Evolutionary conservation across 2,888 invertebrate genomes (phyloP).

Genomic region (Bruchidius siliquastri): DNA sequence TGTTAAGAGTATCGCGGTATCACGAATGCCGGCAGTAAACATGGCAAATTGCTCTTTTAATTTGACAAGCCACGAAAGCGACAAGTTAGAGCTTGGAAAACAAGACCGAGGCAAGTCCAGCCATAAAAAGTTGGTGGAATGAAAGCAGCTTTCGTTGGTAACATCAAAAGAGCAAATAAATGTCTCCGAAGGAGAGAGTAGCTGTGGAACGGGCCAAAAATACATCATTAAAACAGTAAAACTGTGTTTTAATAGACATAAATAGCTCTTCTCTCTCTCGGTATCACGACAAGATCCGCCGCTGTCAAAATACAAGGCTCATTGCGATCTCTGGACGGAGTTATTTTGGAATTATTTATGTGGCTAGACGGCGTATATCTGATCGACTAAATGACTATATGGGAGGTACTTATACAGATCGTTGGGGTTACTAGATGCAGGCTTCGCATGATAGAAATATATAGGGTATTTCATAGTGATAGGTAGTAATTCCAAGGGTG

Average conservation of each 20-base stretch:
- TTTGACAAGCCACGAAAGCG: no score
- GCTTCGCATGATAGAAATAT: no score
- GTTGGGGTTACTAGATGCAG: background rate
- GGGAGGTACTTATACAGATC: background rate
- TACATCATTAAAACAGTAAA: slow-evolving; percentile 28
- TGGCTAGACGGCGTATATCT: background rate
- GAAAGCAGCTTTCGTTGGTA: slow-evolving; percentile 33
- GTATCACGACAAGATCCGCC: slow-evolving; percentile 36
- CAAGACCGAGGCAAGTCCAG: background rate
- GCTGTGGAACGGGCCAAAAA: slow-evolving; percentile 14
- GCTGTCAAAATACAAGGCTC: slow-evolving; percentile 28
- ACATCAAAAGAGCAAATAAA: slow-evolving; percentile 34
- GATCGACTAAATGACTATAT: background rate
- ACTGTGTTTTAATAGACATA: slow-evolving; percentile 40
- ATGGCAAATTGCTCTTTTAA: no score
- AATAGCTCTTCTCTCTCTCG: slow-evolving; percentile 28
- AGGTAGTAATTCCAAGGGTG: no score
- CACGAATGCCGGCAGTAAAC: no score
- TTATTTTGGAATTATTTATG: background rate
- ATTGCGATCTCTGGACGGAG: slow-evolving; percentile 11
- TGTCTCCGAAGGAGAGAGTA: slow-evolving; percentile 5
- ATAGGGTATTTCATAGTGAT: no score
- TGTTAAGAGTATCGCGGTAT: no score
- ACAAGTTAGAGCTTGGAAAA: background rate
- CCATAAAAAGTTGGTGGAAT: background rate